Evolutionary conservation across 2,888 invertebrate genomes (phyloP), one percentile per base, ranked within the genome.

Genomic region (Chymomyza procnemis): DNA sequence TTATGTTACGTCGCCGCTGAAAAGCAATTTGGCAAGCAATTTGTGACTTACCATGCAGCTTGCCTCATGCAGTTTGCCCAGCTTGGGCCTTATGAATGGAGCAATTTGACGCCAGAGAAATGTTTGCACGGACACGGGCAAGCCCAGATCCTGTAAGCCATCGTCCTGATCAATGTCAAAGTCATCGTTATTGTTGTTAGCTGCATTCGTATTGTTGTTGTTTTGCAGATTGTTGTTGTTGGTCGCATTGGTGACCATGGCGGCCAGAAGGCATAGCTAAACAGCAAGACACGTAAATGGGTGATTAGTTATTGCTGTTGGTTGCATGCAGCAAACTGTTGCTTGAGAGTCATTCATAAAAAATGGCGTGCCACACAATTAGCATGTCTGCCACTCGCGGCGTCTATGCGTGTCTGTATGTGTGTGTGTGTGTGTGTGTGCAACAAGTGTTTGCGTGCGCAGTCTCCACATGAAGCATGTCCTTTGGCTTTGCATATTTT

Each of bases 61-160:
- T 22, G 99, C 97, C 92, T 99, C 99, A 90, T 99, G 99, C 46
- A 98, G 93, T 92, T 98, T 99, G 78, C 98, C 98, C 74, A 98
- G 93, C 91, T 97, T 96, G 12, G 98, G 97, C 78, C 98, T 93
- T 67, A 99, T 97, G 90, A 99, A 99, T 12, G 99, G 99, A 75
- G 99, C 97, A 74, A 97, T 96, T 92, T 99, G 98, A 83, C 97
- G 94, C 99, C 99, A 99, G 71, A 99, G 93, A 92, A 98, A 99
- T 85, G 97, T 96, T 92, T 99, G 99, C 69, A 99, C 97, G 1
- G 99, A 97, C 74, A 99, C 95, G 1, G 99, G 99, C 72, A 99
- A 93, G 65, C 95, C 93, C 87, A 96, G 94, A 86, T 96, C 96
- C 76, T 93, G 93, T 82, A 93, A 92, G 48, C 93, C 92, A 80